Percentiles rank a stretch among this genome's conserved stretches.
These are phyloP conservation scores for Thera obeliscata DNA, from an alignment of 2,888 invertebrate genomes.

Conservation along the genomic window DNA sequence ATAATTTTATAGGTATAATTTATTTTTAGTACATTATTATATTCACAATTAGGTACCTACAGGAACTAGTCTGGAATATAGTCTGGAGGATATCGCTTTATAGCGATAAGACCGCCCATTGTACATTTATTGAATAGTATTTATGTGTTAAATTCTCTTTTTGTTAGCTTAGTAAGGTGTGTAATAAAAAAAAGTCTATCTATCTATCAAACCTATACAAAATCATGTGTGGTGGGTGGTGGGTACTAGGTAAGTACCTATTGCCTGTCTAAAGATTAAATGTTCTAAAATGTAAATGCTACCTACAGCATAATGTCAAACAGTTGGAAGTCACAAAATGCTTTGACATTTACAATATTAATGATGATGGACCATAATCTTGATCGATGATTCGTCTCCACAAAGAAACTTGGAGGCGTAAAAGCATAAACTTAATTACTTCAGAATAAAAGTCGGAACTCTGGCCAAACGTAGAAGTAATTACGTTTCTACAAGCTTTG, in stretches of 20 bases:
- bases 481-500: conserved; percentile 81
- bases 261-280: background rate
- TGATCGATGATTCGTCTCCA: conserved; percentile 46
- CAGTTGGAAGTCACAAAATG: conserved; percentile 15
- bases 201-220: too few species aligned
- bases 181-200: too few species aligned
- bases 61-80: too few species aligned
- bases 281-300: background rate
- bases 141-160: too few species aligned
- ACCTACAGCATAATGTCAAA: conserved; percentile 19
- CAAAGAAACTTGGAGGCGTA: conserved; percentile 65
- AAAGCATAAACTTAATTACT: conserved; percentile 78
- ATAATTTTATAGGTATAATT: too few species aligned
- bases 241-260: background rate
- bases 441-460: conserved; percentile 74
- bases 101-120: too few species aligned
- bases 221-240: too few species aligned
- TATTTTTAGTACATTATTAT: too few species aligned
- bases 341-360: conserved; percentile 36
- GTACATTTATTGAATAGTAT: too few species aligned
- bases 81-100: too few species aligned
- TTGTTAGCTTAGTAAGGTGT: too few species aligned
- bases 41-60: too few species aligned
- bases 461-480: conserved; percentile 76
- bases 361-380: conserved; percentile 43